Evolutionary conservation across 2,888 invertebrate genomes (phyloP), one percentile per base, ranked within the genome.

Genomic region (Lepidocyrtinus sp.): DNA sequence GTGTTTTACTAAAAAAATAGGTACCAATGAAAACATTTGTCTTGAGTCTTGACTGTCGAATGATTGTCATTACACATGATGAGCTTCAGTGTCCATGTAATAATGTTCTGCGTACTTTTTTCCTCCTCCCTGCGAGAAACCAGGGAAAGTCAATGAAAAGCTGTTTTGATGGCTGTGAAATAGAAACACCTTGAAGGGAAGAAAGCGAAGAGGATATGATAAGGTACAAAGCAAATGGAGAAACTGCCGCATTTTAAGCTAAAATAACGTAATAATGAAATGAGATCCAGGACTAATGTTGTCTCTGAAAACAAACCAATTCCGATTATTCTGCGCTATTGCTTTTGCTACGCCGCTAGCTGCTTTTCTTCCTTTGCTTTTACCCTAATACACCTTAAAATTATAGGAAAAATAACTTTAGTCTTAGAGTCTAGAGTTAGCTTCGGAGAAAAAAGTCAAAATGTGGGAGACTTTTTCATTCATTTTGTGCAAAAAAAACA

Each of bases 281-380:
- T 85, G 82, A 82, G 81, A 81, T 81, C 70, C 72, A 82, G 36
- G 70, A 67, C 71, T 77, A 69, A 68, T 85, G 85, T 85, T 85
- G 81, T 85, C 84, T 85, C 74, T 84, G 69, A 85, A 85, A 85
- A 84, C 85, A 85, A 85, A 85, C 84, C 84, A 80, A 84, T 85
- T 84, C 85, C 84, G 83, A 85, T 85, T 84, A 85, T 83, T 85
- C 82, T 77, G 62, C 69, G 68, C 81, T 73, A 73, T 64, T 78
- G 70, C 82, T 79, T 75, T 80, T 72, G 27, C 45, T 36, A 26
- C 21, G 71, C 71, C 77, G 65, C 76, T 64, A 63, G 76, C 76
- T 64, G 62, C 70, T 55, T 70, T 76, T 36, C 26, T 24, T 70
- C 46, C 67, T 2, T 7, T n/a, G n/a, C n/a, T n/a, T 15, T 25